Percentiles rank a stretch among this genome's conserved stretches.
phyloP scores from a whole-genome alignment of 2,797 vertebrate genomes.

The Hozukius guyotensis region DNA sequence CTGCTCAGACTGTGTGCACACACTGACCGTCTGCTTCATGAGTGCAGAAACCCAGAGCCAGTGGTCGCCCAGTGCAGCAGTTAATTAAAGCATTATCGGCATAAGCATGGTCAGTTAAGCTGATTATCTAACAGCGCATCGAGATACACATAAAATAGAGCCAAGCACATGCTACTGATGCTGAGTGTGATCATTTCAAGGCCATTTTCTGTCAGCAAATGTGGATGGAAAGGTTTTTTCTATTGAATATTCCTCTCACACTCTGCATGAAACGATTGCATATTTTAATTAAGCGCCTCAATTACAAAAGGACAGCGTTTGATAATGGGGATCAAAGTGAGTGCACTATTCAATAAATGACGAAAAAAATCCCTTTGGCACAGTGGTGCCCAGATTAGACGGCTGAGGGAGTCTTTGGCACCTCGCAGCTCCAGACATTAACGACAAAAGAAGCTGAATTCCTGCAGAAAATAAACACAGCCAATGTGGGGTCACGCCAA shows the following conservation, averaged over 20 bases:
- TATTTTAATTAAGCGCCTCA: slow-evolving; percentile 21
- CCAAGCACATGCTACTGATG: not conserved
- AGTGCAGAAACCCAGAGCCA: slow-evolving; percentile 42
- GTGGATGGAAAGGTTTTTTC: not conserved
- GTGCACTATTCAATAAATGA: slow-evolving; percentile 27
- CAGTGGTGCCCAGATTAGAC: slow-evolving; percentile 35
- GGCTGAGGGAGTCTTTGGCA: slow-evolving; percentile 44
- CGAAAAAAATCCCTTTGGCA: slow-evolving; percentile 31
- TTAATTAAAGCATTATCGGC: slow-evolving; percentile 71
- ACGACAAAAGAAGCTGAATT: slow-evolving; percentile 32
- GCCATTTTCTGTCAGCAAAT: not conserved
- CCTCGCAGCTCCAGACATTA: slow-evolving; percentile 21
- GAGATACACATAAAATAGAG: slow-evolving; percentile 2
- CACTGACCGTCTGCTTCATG: slow-evolving; percentile 51
- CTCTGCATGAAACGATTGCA: not conserved
- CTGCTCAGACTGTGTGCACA: slow-evolving; percentile 65
- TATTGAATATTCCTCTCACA: not conserved
- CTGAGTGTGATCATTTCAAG: not conserved
- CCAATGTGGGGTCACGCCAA: slow-evolving; percentile 6
- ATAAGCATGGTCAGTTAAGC: slow-evolving; percentile 59
- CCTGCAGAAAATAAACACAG: slow-evolving; percentile 38
- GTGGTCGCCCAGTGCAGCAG: slow-evolving; percentile 33
- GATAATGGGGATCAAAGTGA: slow-evolving; percentile 34
- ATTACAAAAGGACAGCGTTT: slow-evolving; percentile 23
- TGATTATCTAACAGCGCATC: slow-evolving; percentile 55